Base-by-base conservation (phyloP, 2,888 invertebrate genomes). In the Eumerus sabulonum region DNA sequence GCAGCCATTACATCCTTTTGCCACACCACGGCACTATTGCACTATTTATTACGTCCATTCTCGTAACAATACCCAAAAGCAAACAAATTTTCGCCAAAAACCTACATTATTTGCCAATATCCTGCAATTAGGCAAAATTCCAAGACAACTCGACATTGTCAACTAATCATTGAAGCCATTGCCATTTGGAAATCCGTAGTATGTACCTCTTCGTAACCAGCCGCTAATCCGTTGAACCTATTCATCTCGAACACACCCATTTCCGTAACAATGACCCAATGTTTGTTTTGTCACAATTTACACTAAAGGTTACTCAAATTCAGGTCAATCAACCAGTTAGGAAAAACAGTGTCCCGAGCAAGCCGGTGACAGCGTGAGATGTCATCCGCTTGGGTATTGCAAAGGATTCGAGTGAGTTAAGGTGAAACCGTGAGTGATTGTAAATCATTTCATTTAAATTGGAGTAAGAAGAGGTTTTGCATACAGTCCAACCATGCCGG, bases 361-460 rank as follows among this genome's bases (percentile, higher is more conserved):
- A 11, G 50, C 62, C 51, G n/a, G n/a, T n/a, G n/a, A n/a, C n/a
- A n/a, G n/a, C n/a, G n/a, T n/a, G n/a, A n/a, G n/a, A n/a, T n/a
- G n/a, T n/a, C n/a, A n/a, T n/a, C n/a, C n/a, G n/a, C n/a, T n/a
- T n/a, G n/a, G n/a, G n/a, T n/a, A n/a, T n/a, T 48, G 67, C 77
- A 77, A 77, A 77, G 77, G 63, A 62, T 77, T 77, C 57, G 40
- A 42, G 57, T 72, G 51, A 77, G 77, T 77, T 77, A 77, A 77
- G 53, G 16, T 38, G 77, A 77, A 77, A 42, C 62, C 42, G 54
- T 60, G 47, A 50, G 66, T 9, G 35, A 9, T 47, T 59, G 50
- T 71, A 66, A 71, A 76, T 71, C 62, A 76, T 71, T 56, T 51
- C 62, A 72, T 72, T 72, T 73, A 68, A 77, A 72, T 77, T 27